Evolutionary conservation across 1,140 invertebrate species (phyloP).

Genomic region (Solen grandis): DNA sequence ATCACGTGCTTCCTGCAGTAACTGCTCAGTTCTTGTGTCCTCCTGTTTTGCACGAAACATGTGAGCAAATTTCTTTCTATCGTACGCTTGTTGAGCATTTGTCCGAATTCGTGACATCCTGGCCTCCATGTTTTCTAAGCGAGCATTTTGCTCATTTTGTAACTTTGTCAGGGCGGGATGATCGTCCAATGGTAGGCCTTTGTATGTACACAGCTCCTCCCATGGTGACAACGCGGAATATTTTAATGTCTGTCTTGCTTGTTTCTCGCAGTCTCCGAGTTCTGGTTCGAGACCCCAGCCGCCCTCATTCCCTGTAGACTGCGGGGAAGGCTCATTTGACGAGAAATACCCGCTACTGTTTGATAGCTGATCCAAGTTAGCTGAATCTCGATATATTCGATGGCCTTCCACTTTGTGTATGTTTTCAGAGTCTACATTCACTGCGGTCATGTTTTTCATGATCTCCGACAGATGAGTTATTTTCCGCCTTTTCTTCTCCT

Average conservation of each 20-base stretch:
- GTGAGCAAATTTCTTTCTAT: slow-evolving; percentile 69
- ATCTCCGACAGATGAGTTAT: slow-evolving; percentile 37
- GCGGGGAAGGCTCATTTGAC: slow-evolving; percentile 34
- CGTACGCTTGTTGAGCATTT: slow-evolving; percentile 66
- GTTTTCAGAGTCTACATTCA: slow-evolving; percentile 25
- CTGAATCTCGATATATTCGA: slow-evolving; percentile 35
- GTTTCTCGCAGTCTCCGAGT: neutral
- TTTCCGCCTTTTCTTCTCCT: slow-evolving; percentile 39
- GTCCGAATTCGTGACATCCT: slow-evolving; percentile 67
- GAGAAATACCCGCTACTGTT: slow-evolving; percentile 54
- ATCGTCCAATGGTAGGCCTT: slow-evolving; percentile 57
- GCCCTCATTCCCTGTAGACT: slow-evolving; percentile 18
- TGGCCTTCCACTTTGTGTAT: slow-evolving; percentile 52
- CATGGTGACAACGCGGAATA: slow-evolving; percentile 25
- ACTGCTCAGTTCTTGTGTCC: slow-evolving; percentile 52
- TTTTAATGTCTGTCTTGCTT: neutral
- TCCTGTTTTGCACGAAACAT: slow-evolving; percentile 67
- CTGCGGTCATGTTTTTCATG: slow-evolving; percentile 9
- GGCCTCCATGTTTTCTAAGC: slow-evolving; percentile 69
- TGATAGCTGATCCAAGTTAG: slow-evolving; percentile 44
- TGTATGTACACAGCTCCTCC: slow-evolving; percentile 47
- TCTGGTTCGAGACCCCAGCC: neutral
- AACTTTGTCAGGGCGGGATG: slow-evolving; percentile 67
- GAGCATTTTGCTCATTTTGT: slow-evolving; percentile 70
- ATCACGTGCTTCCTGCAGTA: slow-evolving; percentile 65